These are phyloP conservation scores for Yponomeuta cagnagella DNA, from an alignment of 2,888 invertebrate species.

Conservation along the genomic window DNA sequence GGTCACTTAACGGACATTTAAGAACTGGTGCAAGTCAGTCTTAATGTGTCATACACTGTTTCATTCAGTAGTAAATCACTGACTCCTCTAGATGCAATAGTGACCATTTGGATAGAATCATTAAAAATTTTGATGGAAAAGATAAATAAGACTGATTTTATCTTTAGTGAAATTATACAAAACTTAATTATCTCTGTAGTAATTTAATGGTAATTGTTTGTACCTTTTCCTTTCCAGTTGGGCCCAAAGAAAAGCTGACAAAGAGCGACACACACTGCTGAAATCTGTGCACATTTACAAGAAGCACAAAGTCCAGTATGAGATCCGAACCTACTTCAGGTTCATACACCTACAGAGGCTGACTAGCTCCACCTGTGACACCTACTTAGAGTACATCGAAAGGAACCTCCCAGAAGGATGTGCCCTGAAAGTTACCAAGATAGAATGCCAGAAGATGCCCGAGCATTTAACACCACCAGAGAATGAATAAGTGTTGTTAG, in stretches of 20 bases:
- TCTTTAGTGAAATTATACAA: no score
- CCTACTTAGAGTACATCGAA: conserved; percentile 96
- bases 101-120: no score
- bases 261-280: conserved; percentile 86
- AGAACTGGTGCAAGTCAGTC: no score
- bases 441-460: conserved; percentile 75
- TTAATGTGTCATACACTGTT: no score
- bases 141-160: no score
- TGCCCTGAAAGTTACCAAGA: conserved; percentile 91
- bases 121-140: no score
- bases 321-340: conserved; percentile 93
- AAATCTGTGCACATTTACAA: conserved; percentile 93
- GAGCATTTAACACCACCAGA: conserved; percentile 70
- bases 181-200: no score
- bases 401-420: conserved; percentile 98
- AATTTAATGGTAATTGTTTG: no score
- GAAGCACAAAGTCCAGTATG: conserved; percentile 97
- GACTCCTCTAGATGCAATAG: no score
- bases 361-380: conserved; percentile 96
- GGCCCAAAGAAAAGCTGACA: conserved; percentile 81
- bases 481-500: conserved; percentile 21
- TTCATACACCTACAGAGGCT: conserved; percentile 88
- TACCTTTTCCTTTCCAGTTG: conserved; percentile 74
- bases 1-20: no score
- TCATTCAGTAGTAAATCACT: no score